These are phyloP conservation scores for Nanorana parkeri DNA, from an alignment of 2,113 vertebrate species.

Conservation along the genomic window DNA sequence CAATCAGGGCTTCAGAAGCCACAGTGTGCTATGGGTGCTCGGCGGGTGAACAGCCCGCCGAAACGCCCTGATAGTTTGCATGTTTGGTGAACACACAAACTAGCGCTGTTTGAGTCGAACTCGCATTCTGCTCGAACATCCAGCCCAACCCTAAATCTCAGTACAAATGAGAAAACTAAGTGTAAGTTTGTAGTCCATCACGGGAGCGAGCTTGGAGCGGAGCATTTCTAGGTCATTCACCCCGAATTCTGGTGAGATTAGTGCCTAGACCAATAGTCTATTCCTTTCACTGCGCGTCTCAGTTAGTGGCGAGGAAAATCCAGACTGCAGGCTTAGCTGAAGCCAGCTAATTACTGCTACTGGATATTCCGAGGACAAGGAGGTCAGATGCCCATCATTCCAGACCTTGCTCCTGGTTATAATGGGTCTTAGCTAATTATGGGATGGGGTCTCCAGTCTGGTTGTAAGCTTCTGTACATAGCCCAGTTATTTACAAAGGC, in stretches of 20 bases:
- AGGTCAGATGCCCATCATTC: constrained; percentile 24
- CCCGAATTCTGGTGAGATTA: constrained; percentile 4
- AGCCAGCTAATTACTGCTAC: constrained; percentile 35
- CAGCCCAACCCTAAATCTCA: no score
- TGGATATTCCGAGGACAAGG: neutral
- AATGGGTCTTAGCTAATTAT: constrained; percentile 24
- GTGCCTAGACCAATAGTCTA: neutral
- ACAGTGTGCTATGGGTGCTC: no score
- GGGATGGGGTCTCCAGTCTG: constrained; percentile 19
- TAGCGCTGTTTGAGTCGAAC: no score
- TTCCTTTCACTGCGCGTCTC: neutral
- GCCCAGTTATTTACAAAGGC: neutral
- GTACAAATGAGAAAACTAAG: no score
- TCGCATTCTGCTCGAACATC: no score
- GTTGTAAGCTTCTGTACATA: neutral
- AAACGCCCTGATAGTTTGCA: no score
- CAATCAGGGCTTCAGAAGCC: no score
- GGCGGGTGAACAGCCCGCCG: no score
- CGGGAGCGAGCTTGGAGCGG: no score
- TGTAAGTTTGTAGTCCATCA: no score
- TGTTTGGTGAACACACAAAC: no score
- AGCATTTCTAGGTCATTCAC: neutral
- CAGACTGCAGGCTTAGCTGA: constrained; percentile 4
- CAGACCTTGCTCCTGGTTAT: neutral
- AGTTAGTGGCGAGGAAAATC: neutral